Conservation (phyloP, 2,797 vertebrate species). For the Melanotaenia pygmaea region DNA sequence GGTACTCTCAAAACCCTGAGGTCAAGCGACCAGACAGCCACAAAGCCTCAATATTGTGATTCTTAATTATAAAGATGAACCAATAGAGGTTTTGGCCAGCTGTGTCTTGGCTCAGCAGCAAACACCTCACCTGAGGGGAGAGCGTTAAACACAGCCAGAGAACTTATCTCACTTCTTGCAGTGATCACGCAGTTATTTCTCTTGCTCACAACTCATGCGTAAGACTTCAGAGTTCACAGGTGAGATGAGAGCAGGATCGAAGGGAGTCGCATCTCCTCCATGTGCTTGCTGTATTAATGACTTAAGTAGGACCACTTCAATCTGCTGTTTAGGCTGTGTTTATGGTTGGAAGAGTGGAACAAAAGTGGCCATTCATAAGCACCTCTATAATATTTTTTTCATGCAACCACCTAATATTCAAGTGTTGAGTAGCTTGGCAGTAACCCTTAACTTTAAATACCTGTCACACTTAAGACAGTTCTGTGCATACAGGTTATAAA, state of each 20-base stretch:
- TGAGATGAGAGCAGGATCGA: conserved; percentile 10
- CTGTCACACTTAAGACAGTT: neutral
- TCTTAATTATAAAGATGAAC: conserved; percentile 60
- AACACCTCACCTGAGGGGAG: conserved; percentile 20
- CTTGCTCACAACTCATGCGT: conserved; percentile 5
- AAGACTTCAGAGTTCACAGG: conserved; percentile 23
- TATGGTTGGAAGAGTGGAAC: too few relatives aligned
- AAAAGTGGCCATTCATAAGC: neutral
- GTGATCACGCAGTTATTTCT: conserved; percentile 26
- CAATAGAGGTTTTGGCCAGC: conserved; percentile 41
- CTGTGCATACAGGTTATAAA: neutral
- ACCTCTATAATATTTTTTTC: neutral
- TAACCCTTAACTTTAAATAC: neutral
- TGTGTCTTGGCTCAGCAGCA: conserved; percentile 37
- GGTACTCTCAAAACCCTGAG: conserved; percentile 21
- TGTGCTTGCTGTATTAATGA: neutral
- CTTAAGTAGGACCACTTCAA: neutral
- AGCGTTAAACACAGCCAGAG: conserved; percentile 25
- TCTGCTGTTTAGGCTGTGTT: too few relatives aligned
- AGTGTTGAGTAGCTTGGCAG: neutral
- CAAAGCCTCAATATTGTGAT: conserved; percentile 46
- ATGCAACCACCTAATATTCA: neutral
- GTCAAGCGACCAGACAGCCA: conserved; percentile 34
- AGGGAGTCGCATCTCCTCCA: neutral
- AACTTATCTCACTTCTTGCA: conserved; percentile 23